Conservation (phyloP, 2,797 vertebrate species). For the Etheostoma nigrum region DNA sequence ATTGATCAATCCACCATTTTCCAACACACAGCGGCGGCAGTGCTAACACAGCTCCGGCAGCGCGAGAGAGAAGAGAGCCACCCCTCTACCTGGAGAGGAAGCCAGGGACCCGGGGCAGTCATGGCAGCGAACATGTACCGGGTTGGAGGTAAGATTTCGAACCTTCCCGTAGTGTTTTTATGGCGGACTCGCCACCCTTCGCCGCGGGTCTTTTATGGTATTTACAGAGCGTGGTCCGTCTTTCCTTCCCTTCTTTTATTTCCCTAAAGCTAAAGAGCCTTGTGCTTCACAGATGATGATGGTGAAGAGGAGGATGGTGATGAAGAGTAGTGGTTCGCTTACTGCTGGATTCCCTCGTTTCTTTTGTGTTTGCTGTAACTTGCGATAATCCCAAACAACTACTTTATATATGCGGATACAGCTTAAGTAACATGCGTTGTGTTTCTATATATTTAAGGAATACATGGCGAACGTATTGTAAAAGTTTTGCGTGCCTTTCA, state of each 20-base stretch:
- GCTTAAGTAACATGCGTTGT: conserved; percentile 34
- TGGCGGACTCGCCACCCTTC: conserved; percentile 57
- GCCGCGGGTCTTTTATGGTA: conserved; percentile 59
- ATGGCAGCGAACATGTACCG: conserved; percentile 92
- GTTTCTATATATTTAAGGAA: conserved; percentile 33
- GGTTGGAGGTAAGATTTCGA: conserved; percentile 86
- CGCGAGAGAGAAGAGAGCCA: conserved; percentile 71
- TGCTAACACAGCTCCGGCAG: conserved; percentile 80
- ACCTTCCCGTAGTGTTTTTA: conserved; percentile 34
- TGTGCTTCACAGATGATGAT: conserved; percentile 81
- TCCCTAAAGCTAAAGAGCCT: conserved; percentile 81
- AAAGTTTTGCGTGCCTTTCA: conserved; percentile 71
- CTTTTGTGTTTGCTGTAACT: conserved; percentile 59
- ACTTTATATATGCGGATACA: conserved; percentile 31
- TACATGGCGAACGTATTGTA: conserved; percentile 28
- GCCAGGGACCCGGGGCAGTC: conserved; percentile 86
- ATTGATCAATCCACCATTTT: conserved; percentile 92
- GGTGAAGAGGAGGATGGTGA: conserved; percentile 83
- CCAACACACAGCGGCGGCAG: conserved; percentile 87
- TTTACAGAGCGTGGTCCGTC: conserved; percentile 70
- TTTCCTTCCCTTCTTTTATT: conserved; percentile 81
- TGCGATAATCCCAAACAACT: conserved; percentile 32
- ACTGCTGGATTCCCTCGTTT: conserved; percentile 41
- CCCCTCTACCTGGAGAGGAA: conserved; percentile 86
- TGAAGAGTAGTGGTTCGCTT: conserved; percentile 74